Evolutionary conservation across 2,797 vertebrate genomes (phyloP).

Genomic region (Cynopterus sphinx): DNA sequence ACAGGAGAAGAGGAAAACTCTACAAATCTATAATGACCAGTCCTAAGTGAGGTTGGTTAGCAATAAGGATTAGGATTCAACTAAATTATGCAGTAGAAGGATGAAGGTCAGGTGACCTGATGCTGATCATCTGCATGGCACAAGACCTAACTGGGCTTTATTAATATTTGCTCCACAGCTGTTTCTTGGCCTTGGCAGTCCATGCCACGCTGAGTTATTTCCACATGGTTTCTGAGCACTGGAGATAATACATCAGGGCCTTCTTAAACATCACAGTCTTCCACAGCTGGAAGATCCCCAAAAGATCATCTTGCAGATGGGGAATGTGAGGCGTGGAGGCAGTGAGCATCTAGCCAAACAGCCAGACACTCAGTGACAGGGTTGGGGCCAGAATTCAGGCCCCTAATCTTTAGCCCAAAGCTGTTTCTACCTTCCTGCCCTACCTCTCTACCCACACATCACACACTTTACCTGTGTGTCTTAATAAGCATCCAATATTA

Average conservation of each 20-base stretch:
- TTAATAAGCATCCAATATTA: background rate
- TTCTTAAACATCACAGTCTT: background rate
- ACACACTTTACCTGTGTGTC: background rate
- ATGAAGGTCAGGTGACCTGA: background rate
- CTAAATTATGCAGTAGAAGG: background rate
- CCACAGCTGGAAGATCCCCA: background rate
- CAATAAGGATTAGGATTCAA: background rate
- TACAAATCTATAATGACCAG: background rate
- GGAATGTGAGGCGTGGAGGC: background rate
- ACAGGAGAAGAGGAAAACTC: background rate
- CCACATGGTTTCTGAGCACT: background rate
- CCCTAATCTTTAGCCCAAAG: background rate
- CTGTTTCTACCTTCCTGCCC: background rate
- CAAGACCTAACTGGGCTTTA: background rate
- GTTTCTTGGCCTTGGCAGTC: background rate
- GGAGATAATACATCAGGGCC: background rate
- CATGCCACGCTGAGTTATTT: accelerated
- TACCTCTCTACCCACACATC: no score
- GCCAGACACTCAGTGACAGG: background rate
- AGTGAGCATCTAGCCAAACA: background rate
- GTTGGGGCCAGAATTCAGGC: background rate
- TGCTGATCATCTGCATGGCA: no score
- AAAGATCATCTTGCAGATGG: background rate
- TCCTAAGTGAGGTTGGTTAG: background rate
- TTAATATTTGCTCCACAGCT: background rate